Conservation (phyloP, 1,140 invertebrate genomes). For the Meloidogyne floridensis region DNA sequence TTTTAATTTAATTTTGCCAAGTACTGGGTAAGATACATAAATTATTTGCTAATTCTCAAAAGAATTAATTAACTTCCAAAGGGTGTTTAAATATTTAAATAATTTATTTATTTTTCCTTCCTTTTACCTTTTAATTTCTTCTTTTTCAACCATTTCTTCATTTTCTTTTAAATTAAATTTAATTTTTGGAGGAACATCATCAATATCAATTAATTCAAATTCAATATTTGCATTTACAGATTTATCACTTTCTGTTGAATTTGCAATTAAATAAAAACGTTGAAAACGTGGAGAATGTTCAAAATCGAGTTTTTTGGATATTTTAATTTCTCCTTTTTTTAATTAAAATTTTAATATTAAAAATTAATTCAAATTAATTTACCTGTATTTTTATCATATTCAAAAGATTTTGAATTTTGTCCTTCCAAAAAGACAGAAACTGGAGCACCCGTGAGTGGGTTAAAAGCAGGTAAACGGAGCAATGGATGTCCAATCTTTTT, state of each 20-base stretch:
- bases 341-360: background rate
- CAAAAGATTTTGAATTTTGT: background rate
- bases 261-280: conserved; percentile 10
- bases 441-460: background rate
- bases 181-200: background rate
- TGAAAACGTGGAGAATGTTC: conserved; percentile 5
- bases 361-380: background rate
- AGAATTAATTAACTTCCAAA: no score
- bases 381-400: background rate
- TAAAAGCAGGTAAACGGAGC: conserved; percentile 12
- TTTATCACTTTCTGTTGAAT: background rate
- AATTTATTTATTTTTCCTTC: background rate
- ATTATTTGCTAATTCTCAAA: no score
- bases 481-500: conserved; percentile 22
- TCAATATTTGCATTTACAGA: background rate
- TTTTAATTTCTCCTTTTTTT: background rate
- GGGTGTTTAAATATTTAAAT: background rate
- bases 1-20: no score
- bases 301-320: background rate
- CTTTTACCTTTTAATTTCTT: background rate
- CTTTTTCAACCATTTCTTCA: background rate
- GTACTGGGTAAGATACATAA: no score
- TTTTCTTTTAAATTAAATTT: background rate
- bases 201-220: conserved; percentile 10
- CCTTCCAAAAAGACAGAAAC: background rate